Percentiles rank a stretch among this genome's conserved stretches.
Conservation (phyloP, 2,113 vertebrate species). For the Nannobrachium achirus region DNA sequence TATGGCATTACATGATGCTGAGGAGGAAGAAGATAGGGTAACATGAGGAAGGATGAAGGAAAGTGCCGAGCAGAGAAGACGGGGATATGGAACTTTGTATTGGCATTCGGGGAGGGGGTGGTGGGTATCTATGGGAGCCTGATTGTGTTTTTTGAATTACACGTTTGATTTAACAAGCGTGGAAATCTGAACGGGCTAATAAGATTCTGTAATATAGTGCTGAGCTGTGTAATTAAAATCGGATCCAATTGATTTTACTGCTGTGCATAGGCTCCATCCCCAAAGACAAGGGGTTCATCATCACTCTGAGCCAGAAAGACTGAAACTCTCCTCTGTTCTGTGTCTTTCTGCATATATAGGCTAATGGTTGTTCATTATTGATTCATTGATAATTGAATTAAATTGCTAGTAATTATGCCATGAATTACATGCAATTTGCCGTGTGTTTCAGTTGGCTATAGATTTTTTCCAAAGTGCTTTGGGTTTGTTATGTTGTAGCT, state of each 20-base stretch:
- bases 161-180: conserved; percentile 56
- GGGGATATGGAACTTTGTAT: too few species aligned
- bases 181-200: conserved; percentile 58
- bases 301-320: conserved; percentile 7
- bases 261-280: conserved; percentile 42
- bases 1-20: conserved; percentile 22
- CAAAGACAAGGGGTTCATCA: conserved; percentile 18
- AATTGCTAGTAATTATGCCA: conserved; percentile 40
- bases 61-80: not conserved
- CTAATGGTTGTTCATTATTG: conserved; percentile 49
- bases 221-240: conserved; percentile 60
- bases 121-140: conserved; percentile 17
- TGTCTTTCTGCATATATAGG: conserved; percentile 11
- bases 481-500: conserved; percentile 47
- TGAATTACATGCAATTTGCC: conserved; percentile 35
- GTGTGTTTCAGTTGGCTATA: conserved; percentile 8
- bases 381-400: conserved; percentile 51
- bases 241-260: conserved; percentile 55
- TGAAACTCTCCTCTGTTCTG: conserved; percentile 22
- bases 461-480: not conserved
- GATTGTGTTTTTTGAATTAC: conserved; percentile 48
- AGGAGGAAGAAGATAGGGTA: not conserved
- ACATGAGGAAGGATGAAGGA: not conserved
- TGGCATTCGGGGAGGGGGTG: not conserved
- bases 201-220: conserved; percentile 47